These are phyloP conservation scores for Rhimphoctona megacephalus DNA, from an alignment of 2,888 invertebrate genomes.

Conservation along the genomic window DNA sequence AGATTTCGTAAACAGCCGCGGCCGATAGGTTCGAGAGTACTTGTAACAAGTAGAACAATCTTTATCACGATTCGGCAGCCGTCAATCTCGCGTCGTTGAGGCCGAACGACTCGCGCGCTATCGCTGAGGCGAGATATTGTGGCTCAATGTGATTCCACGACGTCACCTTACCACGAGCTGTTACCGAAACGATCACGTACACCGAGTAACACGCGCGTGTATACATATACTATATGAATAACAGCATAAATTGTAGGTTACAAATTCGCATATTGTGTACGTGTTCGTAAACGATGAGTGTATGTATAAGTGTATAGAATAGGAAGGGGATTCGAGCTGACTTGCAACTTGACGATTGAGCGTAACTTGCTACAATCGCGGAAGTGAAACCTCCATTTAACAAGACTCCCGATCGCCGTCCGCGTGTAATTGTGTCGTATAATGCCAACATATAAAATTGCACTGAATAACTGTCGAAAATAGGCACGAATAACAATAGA, in stretches of 20 bases:
- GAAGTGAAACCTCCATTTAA: not conserved
- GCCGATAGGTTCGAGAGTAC: not conserved
- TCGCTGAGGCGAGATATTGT: not conserved
- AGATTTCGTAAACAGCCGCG: not conserved
- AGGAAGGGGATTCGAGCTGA: constrained; percentile 32
- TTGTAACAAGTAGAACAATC: not conserved
- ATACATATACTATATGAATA: not conserved
- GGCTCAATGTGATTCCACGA: not conserved
- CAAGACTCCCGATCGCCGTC: not conserved
- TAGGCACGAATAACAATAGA: not conserved
- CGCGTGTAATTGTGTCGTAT: not conserved
- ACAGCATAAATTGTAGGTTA: constrained; percentile 5
- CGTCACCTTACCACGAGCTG: not conserved
- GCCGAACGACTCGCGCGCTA: not conserved
- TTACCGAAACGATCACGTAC: not conserved
- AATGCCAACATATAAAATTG: not conserved
- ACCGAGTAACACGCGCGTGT: not conserved
- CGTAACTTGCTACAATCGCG: constrained; percentile 3
- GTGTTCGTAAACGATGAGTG: too few species aligned
- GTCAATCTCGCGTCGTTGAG: not conserved
- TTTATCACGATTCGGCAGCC: not conserved
- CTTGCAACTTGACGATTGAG: constrained; percentile 53
- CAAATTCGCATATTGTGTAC: not conserved
- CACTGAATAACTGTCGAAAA: not conserved
- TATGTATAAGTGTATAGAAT: not conserved